Percentiles rank a stretch among this genome's conserved stretches.
phyloP scores from a whole-genome alignment of 2,797 vertebrate species.

The Cynopterus sphinx region DNA sequence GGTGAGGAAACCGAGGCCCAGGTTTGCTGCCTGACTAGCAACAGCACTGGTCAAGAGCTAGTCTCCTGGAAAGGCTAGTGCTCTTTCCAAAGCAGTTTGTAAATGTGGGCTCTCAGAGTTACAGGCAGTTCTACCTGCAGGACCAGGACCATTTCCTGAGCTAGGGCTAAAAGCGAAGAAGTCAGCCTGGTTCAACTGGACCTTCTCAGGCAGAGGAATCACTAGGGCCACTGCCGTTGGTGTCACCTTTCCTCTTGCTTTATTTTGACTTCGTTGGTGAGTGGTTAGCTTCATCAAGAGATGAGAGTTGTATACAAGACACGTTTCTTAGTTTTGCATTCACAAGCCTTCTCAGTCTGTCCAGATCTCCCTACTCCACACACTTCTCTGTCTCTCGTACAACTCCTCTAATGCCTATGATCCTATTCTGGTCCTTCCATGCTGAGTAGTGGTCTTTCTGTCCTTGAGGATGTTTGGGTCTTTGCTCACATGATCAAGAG shows the following conservation, averaged over 20 bases:
- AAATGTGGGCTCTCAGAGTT: neutral
- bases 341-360: neutral
- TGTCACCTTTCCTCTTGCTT: neutral
- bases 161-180: neutral
- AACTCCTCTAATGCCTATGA: neutral
- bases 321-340: neutral
- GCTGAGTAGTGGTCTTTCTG: neutral
- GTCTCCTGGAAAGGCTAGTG: neutral
- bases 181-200: neutral
- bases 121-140: neutral
- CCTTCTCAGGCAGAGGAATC: neutral
- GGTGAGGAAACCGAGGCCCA: rapidly evolving
- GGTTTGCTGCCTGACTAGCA: no score
- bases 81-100: neutral
- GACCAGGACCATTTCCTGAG: no score
- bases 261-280: neutral
- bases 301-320: neutral
- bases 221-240: no score
- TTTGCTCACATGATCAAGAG: neutral
- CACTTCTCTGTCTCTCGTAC: neutral
- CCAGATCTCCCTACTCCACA: neutral
- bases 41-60: neutral
- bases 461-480: neutral
- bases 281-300: neutral
- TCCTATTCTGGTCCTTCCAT: neutral